These are phyloP conservation scores for Trichopoda pennipes DNA, from an alignment of 2,888 invertebrate genomes.

Conservation along the genomic window DNA sequence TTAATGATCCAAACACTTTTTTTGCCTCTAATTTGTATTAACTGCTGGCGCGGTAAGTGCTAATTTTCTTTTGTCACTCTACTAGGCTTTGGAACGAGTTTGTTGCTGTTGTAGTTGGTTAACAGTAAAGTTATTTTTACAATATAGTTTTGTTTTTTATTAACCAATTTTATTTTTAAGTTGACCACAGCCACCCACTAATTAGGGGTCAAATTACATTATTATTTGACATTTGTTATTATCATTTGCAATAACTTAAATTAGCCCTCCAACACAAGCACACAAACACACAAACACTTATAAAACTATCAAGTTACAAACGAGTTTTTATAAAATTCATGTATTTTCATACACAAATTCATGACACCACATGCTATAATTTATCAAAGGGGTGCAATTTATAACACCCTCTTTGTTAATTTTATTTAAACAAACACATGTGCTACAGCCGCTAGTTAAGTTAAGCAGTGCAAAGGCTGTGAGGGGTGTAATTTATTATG, in stretches of 20 bases:
- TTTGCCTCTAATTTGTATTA: no score
- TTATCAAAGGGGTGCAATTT: constrained; percentile 56
- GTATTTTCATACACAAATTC: no score
- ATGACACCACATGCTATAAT: constrained; percentile 51
- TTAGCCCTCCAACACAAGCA: constrained; percentile 57
- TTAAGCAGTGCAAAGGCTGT: neutral
- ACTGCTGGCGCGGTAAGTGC: no score
- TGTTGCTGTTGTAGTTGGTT: no score
- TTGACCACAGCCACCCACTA: constrained; percentile 55
- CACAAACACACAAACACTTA: constrained; percentile 38
- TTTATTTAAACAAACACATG: constrained; percentile 26
- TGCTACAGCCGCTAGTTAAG: constrained; percentile 6
- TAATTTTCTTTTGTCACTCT: no score
- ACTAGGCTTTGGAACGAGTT: no score
- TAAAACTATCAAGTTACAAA: constrained; percentile 57
- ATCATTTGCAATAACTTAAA: constrained; percentile 57
- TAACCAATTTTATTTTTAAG: neutral
- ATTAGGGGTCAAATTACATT: constrained; percentile 47
- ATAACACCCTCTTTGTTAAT: constrained; percentile 39
- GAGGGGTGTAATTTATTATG: constrained; percentile 42
- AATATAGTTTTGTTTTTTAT: no score
- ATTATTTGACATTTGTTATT: constrained; percentile 34
- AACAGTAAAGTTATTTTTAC: no score
- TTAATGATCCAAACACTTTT: no score
- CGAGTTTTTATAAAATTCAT: constrained; percentile 7